Percentiles rank a stretch among this genome's conserved stretches.
phyloP scores from a whole-genome alignment of 1,140 invertebrate species.

The Drosophila varians region DNA sequence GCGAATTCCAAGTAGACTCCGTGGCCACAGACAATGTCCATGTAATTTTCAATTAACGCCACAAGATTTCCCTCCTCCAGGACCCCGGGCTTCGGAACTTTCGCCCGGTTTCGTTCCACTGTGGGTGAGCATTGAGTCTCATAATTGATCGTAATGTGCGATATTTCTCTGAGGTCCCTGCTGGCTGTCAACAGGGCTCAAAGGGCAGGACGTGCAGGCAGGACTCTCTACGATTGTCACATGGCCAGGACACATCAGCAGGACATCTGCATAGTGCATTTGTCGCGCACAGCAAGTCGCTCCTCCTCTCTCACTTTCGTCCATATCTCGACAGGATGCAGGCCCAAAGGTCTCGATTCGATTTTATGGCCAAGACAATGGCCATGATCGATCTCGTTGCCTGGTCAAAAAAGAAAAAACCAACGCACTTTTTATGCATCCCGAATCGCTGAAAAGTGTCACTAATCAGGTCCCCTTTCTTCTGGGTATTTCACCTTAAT shows the following conservation, averaged over 20 bases:
- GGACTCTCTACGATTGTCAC: conserved; percentile 27
- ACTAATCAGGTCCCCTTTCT: conserved; percentile 28
- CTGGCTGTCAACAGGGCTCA: conserved; percentile 64
- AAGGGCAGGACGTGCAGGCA: background rate
- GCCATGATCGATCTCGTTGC: conserved; percentile 42
- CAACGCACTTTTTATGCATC: conserved; percentile 55
- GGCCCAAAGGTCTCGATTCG: background rate
- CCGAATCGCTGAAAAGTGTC: conserved; percentile 11
- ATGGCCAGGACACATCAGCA: conserved; percentile 22
- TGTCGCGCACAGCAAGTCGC: conserved; percentile 40
- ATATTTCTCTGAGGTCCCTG: conserved; percentile 42
- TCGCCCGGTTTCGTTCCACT: conserved; percentile 62
- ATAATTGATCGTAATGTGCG: conserved; percentile 82
- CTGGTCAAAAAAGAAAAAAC: conserved; percentile 5
- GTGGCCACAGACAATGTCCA: conserved; percentile 69
- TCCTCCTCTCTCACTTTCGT: conserved; percentile 13
- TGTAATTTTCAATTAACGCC: conserved; percentile 80
- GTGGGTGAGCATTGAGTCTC: conserved; percentile 70
- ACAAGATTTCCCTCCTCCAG: conserved; percentile 51
- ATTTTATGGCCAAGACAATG: conserved; percentile 47
- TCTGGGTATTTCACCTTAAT: conserved; percentile 28
- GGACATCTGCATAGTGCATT: conserved; percentile 27
- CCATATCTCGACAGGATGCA: conserved; percentile 37
- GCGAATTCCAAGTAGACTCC: conserved; percentile 68
- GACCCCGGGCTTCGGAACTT: conserved; percentile 30